A percentile compares a stretch with the other conserved stretches of the same genome.
These are phyloP conservation scores for Prenolepis imparis DNA, from an alignment of 2,888 invertebrate genomes.

Conservation along the genomic window DNA sequence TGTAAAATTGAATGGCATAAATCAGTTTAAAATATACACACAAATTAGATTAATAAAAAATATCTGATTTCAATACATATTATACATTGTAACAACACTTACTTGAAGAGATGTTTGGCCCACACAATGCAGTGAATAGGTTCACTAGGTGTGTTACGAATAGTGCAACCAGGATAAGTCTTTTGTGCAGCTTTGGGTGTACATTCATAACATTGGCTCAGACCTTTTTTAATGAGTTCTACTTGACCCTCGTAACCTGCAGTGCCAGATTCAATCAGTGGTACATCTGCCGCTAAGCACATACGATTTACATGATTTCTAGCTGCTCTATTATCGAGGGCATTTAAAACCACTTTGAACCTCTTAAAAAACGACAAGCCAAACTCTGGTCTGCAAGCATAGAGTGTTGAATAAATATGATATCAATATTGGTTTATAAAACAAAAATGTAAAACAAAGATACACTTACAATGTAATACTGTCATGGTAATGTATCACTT, in stretches of 20 bases:
- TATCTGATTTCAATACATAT: constrained; percentile 29
- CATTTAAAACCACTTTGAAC: constrained; percentile 97
- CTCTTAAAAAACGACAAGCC: constrained; percentile 96
- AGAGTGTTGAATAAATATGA: not conserved
- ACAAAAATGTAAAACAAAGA: not conserved
- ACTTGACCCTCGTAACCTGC: constrained; percentile 99
- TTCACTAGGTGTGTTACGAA: constrained; percentile 99
- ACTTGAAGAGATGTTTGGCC: constrained; percentile 99
- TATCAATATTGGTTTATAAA: not conserved
- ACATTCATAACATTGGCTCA: constrained; percentile 99
- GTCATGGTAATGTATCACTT: constrained; percentile 96
- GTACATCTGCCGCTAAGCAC: constrained; percentile 98
- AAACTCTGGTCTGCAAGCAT: constrained; percentile 92
- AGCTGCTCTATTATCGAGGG: constrained; percentile 98
- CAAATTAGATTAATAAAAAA: constrained; percentile 16
- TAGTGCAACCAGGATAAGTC: constrained; percentile 99
- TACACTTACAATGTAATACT: constrained; percentile 94
- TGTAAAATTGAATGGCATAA: not conserved
- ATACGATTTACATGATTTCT: constrained; percentile 99
- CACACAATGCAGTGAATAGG: constrained; percentile 99
- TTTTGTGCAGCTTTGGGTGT: constrained; percentile 96
- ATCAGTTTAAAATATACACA: not conserved
- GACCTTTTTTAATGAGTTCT: constrained; percentile 94
- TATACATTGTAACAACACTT: constrained; percentile 82
- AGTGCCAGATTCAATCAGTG: constrained; percentile 98